phyloP scores from a whole-genome alignment of 2,888 invertebrate species.

The Saturnia japonica region DNA sequence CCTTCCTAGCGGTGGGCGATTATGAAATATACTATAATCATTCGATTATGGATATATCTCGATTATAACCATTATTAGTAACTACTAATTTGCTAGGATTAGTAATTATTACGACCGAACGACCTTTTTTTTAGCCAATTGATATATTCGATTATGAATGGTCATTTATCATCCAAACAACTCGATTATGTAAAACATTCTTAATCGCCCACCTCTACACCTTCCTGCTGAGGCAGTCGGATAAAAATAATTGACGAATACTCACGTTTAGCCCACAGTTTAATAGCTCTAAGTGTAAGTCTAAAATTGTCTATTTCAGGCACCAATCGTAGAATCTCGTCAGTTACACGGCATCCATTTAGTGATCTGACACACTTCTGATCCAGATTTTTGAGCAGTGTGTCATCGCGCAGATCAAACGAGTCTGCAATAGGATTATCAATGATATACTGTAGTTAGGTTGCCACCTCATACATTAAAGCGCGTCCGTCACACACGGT shows the following conservation, averaged over 20 bases:
- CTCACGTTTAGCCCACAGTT: slow-evolving; percentile 99
- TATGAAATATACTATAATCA: too few relatives aligned
- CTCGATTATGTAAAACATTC: too few relatives aligned
- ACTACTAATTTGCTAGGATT: too few relatives aligned
- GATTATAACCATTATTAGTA: too few relatives aligned
- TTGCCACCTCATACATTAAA: not conserved
- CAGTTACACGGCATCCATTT: slow-evolving; percentile 99
- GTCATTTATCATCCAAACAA: too few relatives aligned
- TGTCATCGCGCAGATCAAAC: slow-evolving; percentile 94
- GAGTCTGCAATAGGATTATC: slow-evolving; percentile 68
- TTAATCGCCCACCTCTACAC: too few relatives aligned
- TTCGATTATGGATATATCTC: too few relatives aligned
- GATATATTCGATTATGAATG: too few relatives aligned
- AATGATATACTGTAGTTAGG: not conserved
- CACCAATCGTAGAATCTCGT: slow-evolving; percentile 97
- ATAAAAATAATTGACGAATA: slow-evolving; percentile 29
- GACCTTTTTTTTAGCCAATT: too few relatives aligned
- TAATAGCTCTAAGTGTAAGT: slow-evolving; percentile 95
- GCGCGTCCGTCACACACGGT: too few relatives aligned
- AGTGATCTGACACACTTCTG: slow-evolving; percentile 97
- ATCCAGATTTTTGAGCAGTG: slow-evolving; percentile 95
- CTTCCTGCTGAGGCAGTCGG: not conserved
- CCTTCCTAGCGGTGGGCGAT: too few relatives aligned
- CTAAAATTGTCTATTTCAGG: slow-evolving; percentile 97
- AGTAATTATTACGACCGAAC: too few relatives aligned